Conservation (phyloP, 92 coral and sea anemone species). For the Diadumene lineata region DNA sequence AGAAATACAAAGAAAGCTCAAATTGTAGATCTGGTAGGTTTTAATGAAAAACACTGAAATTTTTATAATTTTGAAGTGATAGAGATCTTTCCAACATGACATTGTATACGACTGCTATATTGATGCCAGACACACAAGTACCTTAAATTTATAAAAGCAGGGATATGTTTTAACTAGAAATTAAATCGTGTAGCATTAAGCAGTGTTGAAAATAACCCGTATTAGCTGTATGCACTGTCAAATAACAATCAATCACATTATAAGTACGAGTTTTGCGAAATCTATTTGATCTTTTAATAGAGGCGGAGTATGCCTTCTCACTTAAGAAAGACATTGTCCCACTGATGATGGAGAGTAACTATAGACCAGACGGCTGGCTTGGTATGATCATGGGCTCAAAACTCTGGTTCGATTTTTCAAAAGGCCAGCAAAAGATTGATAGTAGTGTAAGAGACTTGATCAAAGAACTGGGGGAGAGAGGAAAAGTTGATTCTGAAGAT, state of each 20-base stretch:
- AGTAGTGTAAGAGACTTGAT: slow-evolving; percentile 49
- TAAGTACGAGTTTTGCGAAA: no score
- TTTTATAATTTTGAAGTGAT: no score
- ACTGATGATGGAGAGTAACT: slow-evolving; percentile 70
- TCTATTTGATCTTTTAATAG: slow-evolving; percentile 20
- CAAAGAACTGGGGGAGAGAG: slow-evolving; percentile 68
- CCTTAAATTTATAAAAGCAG: no score
- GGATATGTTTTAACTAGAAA: no score
- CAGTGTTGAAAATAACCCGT: no score
- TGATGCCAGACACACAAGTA: no score
- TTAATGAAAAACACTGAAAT: no score
- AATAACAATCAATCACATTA: no score
- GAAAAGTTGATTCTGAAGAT: slow-evolving; percentile 40
- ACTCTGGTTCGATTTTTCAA: slow-evolving; percentile 78
- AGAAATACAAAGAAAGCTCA: slow-evolving; percentile 66
- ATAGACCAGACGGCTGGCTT: slow-evolving; percentile 87
- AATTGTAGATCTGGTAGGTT: slow-evolving; percentile 59
- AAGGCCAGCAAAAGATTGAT: slow-evolving; percentile 44
- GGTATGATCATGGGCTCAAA: slow-evolving; percentile 86
- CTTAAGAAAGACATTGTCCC: slow-evolving; percentile 78
- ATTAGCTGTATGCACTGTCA: no score
- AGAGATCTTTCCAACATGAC: no score
- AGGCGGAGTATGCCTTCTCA: slow-evolving; percentile 83
- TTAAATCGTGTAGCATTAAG: no score
- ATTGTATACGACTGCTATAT: no score